Evolutionary conservation across 2,888 invertebrate species (phyloP), one percentile per base, ranked within the genome.

Genomic region (Cheilosia variabilis): DNA sequence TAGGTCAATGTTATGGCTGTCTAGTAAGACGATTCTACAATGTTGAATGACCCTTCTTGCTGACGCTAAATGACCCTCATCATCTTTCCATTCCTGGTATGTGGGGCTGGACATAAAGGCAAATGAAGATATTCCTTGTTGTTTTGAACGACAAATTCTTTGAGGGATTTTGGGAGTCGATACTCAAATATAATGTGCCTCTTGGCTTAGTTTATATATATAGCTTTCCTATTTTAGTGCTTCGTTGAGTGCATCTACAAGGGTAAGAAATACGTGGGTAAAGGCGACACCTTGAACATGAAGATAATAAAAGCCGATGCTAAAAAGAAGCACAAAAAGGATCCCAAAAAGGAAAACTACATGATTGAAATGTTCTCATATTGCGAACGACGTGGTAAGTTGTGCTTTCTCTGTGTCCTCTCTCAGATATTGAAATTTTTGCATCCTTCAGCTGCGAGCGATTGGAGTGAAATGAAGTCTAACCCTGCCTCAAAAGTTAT

Each of bases 171-270:
- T 5, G 5, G 5, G 27, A 5, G 27, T 27, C n/a, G n/a, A n/a
- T n/a, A n/a, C n/a, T n/a, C n/a, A n/a, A n/a, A n/a, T n/a, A n/a
- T n/a, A n/a, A n/a, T n/a, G n/a, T n/a, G n/a, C n/a, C n/a, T n/a
- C n/a, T n/a, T n/a, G n/a, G n/a, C n/a, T 27, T 27, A 27, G 6
- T 5, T 27, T 27, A 24, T 22, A 22, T 27, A 19, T 2, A 50
- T 10, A 22, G 1, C 43, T 10, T 10, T 10, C 5, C 4, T 47
- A n/a, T 43, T 41, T 41, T 31, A 90, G 90, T 90, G 90, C 15
- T 86, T 90, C 2, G 78, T 89, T 0, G 89, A 90, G 83, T 90
- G 90, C 4, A 0, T 88, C 1, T 90, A 88, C 19, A 90, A 90
- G 72, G 84, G 87, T 31, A 88, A 88, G 37, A 90, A 90, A 37